These are phyloP conservation scores for Lepidurus arcticus DNA, from an alignment of 1,140 invertebrate species.

Conservation along the genomic window DNA sequence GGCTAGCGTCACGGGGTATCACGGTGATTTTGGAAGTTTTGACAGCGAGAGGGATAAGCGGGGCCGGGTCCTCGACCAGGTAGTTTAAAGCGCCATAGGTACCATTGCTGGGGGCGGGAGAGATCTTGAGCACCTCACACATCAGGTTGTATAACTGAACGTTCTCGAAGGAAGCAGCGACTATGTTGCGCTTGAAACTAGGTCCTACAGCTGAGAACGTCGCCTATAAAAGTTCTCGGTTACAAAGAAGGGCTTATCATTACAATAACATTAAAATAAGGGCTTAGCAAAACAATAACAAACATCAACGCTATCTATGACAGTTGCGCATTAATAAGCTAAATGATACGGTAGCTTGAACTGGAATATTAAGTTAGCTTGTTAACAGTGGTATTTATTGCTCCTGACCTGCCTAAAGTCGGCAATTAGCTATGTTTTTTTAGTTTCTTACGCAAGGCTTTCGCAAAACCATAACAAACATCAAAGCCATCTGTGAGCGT, in stretches of 20 bases:
- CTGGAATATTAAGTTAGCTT: too few relatives aligned
- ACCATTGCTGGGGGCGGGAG: conserved; percentile 45
- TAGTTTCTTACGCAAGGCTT: too few relatives aligned
- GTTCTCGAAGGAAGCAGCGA: conserved; percentile 42
- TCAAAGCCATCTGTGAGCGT: background rate
- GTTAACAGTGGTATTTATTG: too few relatives aligned
- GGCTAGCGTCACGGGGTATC: background rate
- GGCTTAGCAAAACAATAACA: too few relatives aligned
- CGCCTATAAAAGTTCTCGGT: conserved; percentile 35
- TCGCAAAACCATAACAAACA: too few relatives aligned
- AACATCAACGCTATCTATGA: too few relatives aligned
- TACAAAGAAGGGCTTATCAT: background rate
- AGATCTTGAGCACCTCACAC: conserved; percentile 45
- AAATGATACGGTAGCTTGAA: too few relatives aligned
- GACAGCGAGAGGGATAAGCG: background rate
- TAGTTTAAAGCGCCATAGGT: conserved; percentile 25
- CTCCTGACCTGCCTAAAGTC: too few relatives aligned
- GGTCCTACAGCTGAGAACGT: conserved; percentile 48
- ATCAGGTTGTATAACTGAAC: conserved; percentile 48
- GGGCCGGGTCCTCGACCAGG: background rate
- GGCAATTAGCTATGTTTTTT: too few relatives aligned
- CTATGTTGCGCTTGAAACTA: conserved; percentile 41
- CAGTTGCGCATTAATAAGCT: too few relatives aligned
- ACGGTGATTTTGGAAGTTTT: background rate
- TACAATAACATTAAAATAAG: too few relatives aligned